phyloP scores from a whole-genome alignment of 2,888 invertebrate species.

The Idaea dimidiata region DNA sequence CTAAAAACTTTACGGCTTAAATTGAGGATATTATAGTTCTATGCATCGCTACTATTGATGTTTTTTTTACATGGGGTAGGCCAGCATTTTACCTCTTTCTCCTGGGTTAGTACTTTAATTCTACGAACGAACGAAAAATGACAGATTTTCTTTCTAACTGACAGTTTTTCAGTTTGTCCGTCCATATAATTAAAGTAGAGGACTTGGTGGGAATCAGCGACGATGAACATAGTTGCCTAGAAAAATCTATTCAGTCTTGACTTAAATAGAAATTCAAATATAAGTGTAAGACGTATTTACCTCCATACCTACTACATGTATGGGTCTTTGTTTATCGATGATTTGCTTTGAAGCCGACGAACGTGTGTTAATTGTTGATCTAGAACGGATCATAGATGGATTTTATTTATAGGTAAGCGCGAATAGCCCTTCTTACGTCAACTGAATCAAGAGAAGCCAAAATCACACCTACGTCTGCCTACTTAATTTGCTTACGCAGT shows the following conservation, averaged over 20 bases:
- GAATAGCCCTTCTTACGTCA: neutral
- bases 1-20: too few relatives aligned
- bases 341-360: neutral
- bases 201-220: too few relatives aligned
- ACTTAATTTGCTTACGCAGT: neutral
- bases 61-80: too few relatives aligned
- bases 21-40: too few relatives aligned
- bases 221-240: too few relatives aligned
- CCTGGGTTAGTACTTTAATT: too few relatives aligned
- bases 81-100: too few relatives aligned
- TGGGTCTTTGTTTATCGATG: neutral
- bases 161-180: too few relatives aligned
- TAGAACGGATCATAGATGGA: neutral
- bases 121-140: too few relatives aligned
- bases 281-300: neutral
- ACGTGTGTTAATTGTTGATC: neutral
- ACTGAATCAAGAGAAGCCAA: slow-evolving; percentile 7
- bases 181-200: too few relatives aligned
- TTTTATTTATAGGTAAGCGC: neutral
- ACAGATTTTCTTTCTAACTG: too few relatives aligned
- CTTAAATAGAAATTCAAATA: neutral
- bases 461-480: neutral
- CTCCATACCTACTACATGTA: neutral
- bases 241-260: neutral
- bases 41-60: too few relatives aligned